Evolutionary conservation across 1,140 invertebrate genomes (phyloP).

Genomic region (Spodoptera frugiperda): DNA sequence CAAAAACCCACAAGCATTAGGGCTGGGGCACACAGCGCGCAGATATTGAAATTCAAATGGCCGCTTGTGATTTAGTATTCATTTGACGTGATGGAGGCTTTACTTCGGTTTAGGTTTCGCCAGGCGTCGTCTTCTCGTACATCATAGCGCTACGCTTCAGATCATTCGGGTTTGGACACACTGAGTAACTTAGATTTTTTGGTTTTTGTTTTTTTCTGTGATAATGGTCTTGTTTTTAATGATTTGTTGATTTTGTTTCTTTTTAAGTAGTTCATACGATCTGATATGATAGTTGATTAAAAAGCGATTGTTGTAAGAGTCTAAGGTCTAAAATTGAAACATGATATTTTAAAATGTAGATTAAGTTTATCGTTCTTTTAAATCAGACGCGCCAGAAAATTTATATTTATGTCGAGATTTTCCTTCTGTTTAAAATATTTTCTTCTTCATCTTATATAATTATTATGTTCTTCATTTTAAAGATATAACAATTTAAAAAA

Average conservation of each 20-base stretch:
- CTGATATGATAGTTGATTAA: not conserved
- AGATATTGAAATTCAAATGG: constrained; percentile 85
- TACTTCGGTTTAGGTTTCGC: constrained; percentile 83
- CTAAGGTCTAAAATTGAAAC: too few species aligned
- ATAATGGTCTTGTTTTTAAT: not conserved
- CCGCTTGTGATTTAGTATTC: constrained; percentile 83
- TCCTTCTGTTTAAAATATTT: too few species aligned
- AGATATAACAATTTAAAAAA: too few species aligned
- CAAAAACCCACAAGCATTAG: constrained; percentile 49
- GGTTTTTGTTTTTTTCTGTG: not conserved
- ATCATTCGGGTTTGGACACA: constrained; percentile 57
- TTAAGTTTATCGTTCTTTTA: too few species aligned
- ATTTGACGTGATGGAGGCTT: constrained; percentile 84
- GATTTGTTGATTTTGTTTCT: not conserved
- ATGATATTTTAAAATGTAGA: too few species aligned
- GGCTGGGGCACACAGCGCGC: constrained; percentile 48
- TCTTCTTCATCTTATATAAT: too few species aligned
- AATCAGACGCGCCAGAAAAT: too few species aligned
- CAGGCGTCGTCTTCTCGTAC: constrained; percentile 83
- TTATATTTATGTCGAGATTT: too few species aligned
- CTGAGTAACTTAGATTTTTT: constrained; percentile 40
- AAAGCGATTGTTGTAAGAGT: too few species aligned
- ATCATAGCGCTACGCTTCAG: constrained; percentile 81
- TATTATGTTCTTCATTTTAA: too few species aligned
- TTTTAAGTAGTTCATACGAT: too few species aligned